These are phyloP conservation scores for Petrocephalus schoutedeni DNA, from an alignment of 2,797 vertebrate genomes.

Conservation along the genomic window DNA sequence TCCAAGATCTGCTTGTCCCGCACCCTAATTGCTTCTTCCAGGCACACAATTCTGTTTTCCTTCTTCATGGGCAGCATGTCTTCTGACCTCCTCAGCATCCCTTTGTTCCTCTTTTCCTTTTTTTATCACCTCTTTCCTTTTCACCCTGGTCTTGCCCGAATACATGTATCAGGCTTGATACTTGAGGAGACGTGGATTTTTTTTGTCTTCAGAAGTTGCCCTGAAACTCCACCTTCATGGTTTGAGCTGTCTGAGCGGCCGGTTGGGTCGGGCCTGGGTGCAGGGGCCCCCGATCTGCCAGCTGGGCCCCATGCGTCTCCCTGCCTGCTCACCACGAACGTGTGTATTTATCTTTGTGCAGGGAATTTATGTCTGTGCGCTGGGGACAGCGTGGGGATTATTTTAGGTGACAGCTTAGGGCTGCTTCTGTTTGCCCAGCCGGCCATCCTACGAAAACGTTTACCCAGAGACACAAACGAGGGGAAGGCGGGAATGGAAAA, in stretches of 20 bases:
- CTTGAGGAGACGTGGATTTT: not conserved
- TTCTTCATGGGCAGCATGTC: not conserved
- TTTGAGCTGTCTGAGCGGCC: no score
- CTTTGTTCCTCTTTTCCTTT: not conserved
- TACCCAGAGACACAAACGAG: conserved; percentile 12
- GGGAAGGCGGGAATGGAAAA: conserved; percentile 9
- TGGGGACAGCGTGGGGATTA: conserved; percentile 13
- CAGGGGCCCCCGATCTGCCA: not conserved
- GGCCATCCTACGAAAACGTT: conserved; percentile 16
- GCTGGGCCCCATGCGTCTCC: not conserved
- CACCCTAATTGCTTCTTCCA: not conserved
- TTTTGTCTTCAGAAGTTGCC: not conserved
- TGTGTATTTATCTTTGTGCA: conserved; percentile 7
- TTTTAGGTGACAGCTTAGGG: conserved; percentile 19
- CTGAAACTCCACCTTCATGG: not conserved
- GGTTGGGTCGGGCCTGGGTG: not conserved
- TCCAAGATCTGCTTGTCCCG: not conserved
- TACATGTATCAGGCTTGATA: not conserved
- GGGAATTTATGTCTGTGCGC: conserved; percentile 16
- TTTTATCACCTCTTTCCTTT: not conserved
- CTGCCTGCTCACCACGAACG: not conserved
- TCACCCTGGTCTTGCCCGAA: not conserved
- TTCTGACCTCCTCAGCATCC: not conserved
- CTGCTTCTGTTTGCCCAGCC: conserved; percentile 11
- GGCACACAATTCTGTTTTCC: not conserved